Evolutionary conservation across 2,888 invertebrate species (phyloP).

Genomic region (Zhuqinia jingwanae): DNA sequence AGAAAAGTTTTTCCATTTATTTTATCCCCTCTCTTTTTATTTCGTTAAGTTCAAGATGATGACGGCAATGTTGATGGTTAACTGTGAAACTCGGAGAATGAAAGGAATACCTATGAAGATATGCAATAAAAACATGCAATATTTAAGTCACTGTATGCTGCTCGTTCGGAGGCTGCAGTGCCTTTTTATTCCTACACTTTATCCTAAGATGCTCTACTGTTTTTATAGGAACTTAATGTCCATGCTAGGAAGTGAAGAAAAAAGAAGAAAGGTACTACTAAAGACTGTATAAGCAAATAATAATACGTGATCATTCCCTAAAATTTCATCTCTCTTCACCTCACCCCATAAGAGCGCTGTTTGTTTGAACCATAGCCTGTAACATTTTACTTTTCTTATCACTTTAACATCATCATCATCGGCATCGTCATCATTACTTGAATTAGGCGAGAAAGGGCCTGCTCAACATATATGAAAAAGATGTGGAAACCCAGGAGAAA

Average conservation of each 20-base stretch:
- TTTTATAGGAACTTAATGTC: no score
- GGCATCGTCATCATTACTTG: not conserved
- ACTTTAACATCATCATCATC: slow-evolving; percentile 11
- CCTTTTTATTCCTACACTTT: no score
- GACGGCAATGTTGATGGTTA: slow-evolving; percentile 43
- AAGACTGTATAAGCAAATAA: slow-evolving; percentile 22
- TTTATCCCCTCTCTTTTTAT: slow-evolving; percentile 62
- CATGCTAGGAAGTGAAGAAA: no score
- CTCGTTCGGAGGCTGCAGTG: no score
- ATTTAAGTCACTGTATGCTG: slow-evolving; percentile 60
- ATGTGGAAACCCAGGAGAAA: slow-evolving; percentile 27
- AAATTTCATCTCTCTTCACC: slow-evolving; percentile 28
- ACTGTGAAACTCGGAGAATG: slow-evolving; percentile 1
- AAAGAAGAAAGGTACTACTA: no score
- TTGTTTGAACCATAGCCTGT: slow-evolving; percentile 6
- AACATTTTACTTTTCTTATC: slow-evolving; percentile 46
- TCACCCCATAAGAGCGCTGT: not conserved
- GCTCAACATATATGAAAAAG: not conserved
- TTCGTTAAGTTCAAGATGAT: slow-evolving; percentile 39
- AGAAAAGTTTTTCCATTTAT: slow-evolving; percentile 69
- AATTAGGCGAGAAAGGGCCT: not conserved
- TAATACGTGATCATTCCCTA: slow-evolving; percentile 28
- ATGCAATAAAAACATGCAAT: slow-evolving; percentile 53
- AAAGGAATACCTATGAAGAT: not conserved
- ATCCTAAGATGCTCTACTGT: no score